These are phyloP conservation scores for Thalassarche chlororhynchos DNA, from an alignment of 2,113 vertebrate species.

Conservation along the genomic window DNA sequence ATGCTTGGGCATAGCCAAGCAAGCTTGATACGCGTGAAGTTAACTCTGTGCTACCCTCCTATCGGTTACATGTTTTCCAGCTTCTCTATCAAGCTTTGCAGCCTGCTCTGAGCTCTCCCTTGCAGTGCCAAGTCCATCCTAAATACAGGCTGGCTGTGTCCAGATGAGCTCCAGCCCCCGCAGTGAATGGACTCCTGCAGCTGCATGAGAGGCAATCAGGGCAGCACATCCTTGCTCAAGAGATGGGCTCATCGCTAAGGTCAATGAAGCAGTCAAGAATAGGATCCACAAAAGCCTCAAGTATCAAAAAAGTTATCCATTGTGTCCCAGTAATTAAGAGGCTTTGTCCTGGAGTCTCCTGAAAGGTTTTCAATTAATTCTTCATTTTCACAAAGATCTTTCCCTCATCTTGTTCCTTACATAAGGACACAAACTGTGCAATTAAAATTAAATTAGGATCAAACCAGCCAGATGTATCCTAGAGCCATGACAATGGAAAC, in stretches of 20 bases:
- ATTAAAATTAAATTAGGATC: conserved; percentile 16
- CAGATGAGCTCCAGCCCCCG: background rate
- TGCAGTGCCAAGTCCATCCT: background rate
- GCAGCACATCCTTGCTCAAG: background rate
- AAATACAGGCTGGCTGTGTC: background rate
- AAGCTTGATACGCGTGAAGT: fast-evolving
- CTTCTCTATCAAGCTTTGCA: background rate
- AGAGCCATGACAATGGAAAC: background rate
- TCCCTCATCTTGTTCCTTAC: background rate
- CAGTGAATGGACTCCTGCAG: background rate
- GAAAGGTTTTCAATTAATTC: conserved; percentile 10
- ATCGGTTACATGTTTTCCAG: background rate
- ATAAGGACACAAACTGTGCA: background rate
- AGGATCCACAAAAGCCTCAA: background rate
- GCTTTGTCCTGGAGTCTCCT: background rate
- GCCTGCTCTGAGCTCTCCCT: background rate
- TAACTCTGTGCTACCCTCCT: background rate
- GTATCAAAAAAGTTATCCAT: background rate
- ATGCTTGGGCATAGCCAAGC: background rate
- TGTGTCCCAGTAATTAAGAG: background rate
- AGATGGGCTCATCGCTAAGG: background rate
- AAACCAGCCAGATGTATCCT: background rate
- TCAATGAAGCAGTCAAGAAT: background rate
- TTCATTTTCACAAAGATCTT: background rate
- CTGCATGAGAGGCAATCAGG: background rate